Percentiles rank a stretch among this genome's conserved stretches.
Evolutionary conservation across 2,888 invertebrate genomes (phyloP).

Genomic region (Coenonympha arcania): DNA sequence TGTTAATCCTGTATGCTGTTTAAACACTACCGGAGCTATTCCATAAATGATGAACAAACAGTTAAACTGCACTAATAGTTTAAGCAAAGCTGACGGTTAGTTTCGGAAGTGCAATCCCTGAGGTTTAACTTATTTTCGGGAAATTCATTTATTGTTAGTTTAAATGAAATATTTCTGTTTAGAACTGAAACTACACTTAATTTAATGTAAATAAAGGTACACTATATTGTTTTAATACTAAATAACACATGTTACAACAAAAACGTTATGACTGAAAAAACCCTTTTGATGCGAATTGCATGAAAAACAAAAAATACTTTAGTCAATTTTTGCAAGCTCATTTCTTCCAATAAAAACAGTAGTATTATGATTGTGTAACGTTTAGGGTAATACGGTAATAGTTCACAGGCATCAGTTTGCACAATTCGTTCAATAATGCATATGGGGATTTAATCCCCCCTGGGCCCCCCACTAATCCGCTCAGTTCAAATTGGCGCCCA

Average conservation of each 20-base stretch:
- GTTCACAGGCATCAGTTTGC: constrained; percentile 4
- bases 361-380: too few relatives aligned
- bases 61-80: neutral
- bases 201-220: neutral
- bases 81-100: neutral
- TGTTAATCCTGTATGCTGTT: too few relatives aligned
- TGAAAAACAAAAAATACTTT: too few relatives aligned
- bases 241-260: too few relatives aligned
- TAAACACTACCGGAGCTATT: neutral
- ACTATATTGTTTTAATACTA: too few relatives aligned
- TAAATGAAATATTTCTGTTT: neutral
- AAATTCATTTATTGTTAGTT: constrained; percentile 20
- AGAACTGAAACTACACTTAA: constrained; percentile 7
- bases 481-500: constrained; percentile 28
- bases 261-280: too few relatives aligned
- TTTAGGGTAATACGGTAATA: neutral
- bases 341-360: too few relatives aligned
- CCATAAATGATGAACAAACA: neutral
- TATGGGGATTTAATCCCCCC: constrained; percentile 11
- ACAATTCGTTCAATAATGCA: constrained; percentile 27
- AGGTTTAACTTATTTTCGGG: constrained; percentile 18
- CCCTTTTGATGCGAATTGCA: neutral
- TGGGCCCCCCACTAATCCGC: constrained; percentile 27
- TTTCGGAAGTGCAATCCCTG: constrained; percentile 19
- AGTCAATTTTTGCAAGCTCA: too few relatives aligned